Evolutionary conservation across 1,140 invertebrate genomes (phyloP), one percentile per base, ranked within the genome.

Genomic region (Anadara kagoshimensis): DNA sequence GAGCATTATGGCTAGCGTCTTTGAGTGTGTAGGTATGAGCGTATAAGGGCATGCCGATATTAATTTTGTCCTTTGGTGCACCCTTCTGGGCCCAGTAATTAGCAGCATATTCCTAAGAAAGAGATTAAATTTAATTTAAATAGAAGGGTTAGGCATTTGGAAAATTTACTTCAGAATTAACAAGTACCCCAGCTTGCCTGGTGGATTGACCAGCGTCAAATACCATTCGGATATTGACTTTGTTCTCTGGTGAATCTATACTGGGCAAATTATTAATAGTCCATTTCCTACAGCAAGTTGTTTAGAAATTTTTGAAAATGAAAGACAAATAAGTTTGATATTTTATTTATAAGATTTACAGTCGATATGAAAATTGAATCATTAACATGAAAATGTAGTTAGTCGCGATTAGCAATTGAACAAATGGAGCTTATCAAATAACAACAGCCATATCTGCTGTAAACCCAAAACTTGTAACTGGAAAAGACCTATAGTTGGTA

Each of bases 1-100:
- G 51, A 11, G 41, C 61, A 12, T 58, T n/a, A 26, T 76, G 58
- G 24, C 69, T 44, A 0, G 72, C 22, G 22, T 62, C 49, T 16
- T 70, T 64, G 57, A 87, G 64, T 2, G 79, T 82, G 59, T 85
- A 87, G 16, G 78, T 67, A 3, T 82, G 58, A 8, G 83, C 85
- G 59, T 85, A 87, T 24, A 81, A 20, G 1, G 96, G 95, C 94
- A 98, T 96, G 76, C 97, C 97, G 84, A 99, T 96, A 66, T 98
- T 93, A 54, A 99, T 91, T 89, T 99, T 99, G 78, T 97, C 95
- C 85, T 96, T 97, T 0, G 98, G 97, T 8, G 97, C 95, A 36
- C 98, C 97, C 76, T 81, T 70, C 14, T 58, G n/a, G 14, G 80
- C 74, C 80, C 81, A 86, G 64, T 87, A 83, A 0, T 76, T 72